These are phyloP conservation scores for Pavo muticus DNA, from an alignment of 2,113 vertebrate species.

Conservation along the genomic window DNA sequence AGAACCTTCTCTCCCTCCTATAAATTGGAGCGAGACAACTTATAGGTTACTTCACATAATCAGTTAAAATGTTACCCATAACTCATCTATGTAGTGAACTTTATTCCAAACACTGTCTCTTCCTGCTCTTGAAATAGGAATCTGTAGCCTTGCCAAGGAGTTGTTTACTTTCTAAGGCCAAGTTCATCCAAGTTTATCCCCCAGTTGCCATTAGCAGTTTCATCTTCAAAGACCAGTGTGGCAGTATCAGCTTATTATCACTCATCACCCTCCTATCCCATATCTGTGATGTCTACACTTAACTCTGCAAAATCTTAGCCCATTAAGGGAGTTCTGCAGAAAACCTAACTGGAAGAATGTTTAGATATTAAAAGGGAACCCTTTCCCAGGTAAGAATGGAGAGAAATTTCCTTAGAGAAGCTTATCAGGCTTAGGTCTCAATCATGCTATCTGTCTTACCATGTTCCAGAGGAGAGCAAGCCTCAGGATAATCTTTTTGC, in stretches of 20 bases:
- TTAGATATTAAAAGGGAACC: not conserved
- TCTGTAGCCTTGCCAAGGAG: not conserved
- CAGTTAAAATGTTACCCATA: not conserved
- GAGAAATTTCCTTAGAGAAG: not conserved
- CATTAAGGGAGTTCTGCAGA: not conserved
- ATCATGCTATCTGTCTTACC: not conserved
- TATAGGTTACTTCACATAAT: not conserved
- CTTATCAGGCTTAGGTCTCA: not conserved
- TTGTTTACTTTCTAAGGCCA: not conserved
- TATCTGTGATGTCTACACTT: not conserved
- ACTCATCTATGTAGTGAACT: not conserved
- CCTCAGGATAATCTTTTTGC: not conserved
- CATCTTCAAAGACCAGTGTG: not conserved
- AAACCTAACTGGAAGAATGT: not conserved
- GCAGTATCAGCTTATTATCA: not conserved
- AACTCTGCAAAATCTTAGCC: not conserved
- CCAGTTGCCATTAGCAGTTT: not conserved
- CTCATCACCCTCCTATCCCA: not conserved
- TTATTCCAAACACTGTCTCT: not conserved
- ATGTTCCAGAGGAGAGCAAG: fast-evolving
- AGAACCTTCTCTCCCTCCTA: too few species aligned
- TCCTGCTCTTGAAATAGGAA: not conserved
- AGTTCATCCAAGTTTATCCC: not conserved
- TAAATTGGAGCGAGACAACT: not conserved
- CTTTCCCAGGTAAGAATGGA: not conserved